Base-by-base conservation (phyloP, 2,797 vertebrate genomes). In the Urocyon cinereoargenteus region DNA sequence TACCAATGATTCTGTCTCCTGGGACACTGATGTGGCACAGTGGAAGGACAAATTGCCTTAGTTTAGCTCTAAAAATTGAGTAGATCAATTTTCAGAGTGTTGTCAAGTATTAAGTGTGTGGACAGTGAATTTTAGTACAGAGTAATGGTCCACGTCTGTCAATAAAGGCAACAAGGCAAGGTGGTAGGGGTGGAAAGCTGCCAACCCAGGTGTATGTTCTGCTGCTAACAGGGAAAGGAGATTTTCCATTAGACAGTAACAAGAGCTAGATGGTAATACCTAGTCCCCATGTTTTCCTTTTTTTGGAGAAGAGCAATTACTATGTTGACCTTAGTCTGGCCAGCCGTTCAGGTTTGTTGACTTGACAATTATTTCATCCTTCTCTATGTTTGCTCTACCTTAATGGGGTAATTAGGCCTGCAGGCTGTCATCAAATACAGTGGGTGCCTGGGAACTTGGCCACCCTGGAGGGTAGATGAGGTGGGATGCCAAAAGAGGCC, bases 361-460 rank as follows among this genome's bases (percentile, higher is more conserved):
- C 96, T 94, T 95, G 49, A 72, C 55, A 95, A 97, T 98, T 97
- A 97, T 55, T 90, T 96, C 66, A 85, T 91, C 86, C 64, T 92
- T 95, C 53, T 61, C 51, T 95, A 83, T 97, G 94, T 98, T 98
- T 98, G 66, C 84, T 83, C 36, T 94, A 24, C 62, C 49, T 95
- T 95, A 97, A 95, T 97, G 94, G 88, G 31, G 57, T 94, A 68
- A 98, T 98, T 95, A 98, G 70, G 66, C 70, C 78, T 72, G 51
- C 34, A 90, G 75, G 49, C 9, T 2, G 10, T 72, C 88, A 85
- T 95, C 83, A 95, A 91, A 97, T 90, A 36, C 5, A 66, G 34
- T 59, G 53, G 78, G 88, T 97, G 36, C 96, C 91, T 96, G 28
- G 95, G 92, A 96, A 94, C 96, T 62, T 6, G 12, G 57, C 15